These are phyloP conservation scores for Drosophila quadrilineata DNA, from an alignment of 1,140 invertebrate genomes.

Conservation along the genomic window DNA sequence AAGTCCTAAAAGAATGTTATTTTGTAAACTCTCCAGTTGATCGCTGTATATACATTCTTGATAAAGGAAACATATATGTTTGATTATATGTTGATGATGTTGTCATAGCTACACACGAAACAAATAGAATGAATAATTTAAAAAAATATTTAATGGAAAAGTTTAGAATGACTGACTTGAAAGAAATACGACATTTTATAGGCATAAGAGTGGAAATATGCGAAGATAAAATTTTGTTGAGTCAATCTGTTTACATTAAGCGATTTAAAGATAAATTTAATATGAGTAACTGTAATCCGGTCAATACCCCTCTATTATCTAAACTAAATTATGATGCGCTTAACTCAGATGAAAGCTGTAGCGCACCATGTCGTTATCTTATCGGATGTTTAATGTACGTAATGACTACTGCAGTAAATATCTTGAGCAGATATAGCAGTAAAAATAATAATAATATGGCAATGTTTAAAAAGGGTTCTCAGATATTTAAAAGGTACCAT, in stretches of 20 bases:
- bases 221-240: constrained; percentile 24
- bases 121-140: neutral
- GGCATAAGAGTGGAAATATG: constrained; percentile 40
- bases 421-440: no score
- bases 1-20: constrained; percentile 46
- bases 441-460: no score
- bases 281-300: neutral
- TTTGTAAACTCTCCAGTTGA: constrained; percentile 60
- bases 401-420: constrained; percentile 9
- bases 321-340: neutral
- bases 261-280: neutral
- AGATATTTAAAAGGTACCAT: no score
- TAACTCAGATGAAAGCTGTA: neutral
- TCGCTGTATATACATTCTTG: constrained; percentile 54
- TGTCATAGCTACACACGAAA: constrained; percentile 15
- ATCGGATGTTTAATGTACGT: neutral
- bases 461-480: no score
- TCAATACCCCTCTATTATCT: neutral
- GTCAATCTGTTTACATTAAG: constrained; percentile 16
- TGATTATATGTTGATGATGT: constrained; percentile 57
- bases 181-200: constrained; percentile 50
- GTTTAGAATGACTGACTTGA: constrained; percentile 36
- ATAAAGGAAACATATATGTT: constrained; percentile 54
- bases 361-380: neutral
- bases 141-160: constrained; percentile 49